Evolutionary conservation across 2,113 vertebrate species (phyloP), one percentile per base, ranked within the genome.

Genomic region (Grus americana): DNA sequence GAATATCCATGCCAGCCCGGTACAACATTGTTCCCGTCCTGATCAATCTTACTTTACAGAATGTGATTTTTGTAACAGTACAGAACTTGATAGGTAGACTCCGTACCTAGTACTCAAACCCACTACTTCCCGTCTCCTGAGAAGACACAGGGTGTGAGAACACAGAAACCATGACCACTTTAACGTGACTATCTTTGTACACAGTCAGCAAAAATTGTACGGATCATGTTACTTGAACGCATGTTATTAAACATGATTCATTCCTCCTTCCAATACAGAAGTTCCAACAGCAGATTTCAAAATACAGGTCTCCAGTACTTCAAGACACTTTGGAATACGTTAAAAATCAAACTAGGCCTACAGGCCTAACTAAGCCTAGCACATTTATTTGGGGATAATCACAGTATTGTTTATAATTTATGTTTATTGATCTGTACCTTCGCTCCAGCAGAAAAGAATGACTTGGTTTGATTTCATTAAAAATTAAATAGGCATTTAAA

Each of bases 21-120:
- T 58, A 40, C 0, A 1, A 78, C 0, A 0, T 17, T n/a, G 52
- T 44, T 66, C 38, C 63, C 32, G 58, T 11, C 18, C 23, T n/a
- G 49, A 61, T 49, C 40, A 80, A 54, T 42, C 47, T 44, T 34
- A 36, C 17, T 80, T 79, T n/a, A n/a, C 82, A 44, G 18, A 80
- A 57, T 10, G 7, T 14, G 11, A 38, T 61, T 61, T 80, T 62
- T 74, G 4, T 70, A 86, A 61, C 9, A 5, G 21, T 34, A 58
- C 9, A 87, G 36, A 91, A 40, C 11, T 50, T 84, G 8, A 29
- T 5, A 34, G 6, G 7, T 13, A 11, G 18, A 88, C 20, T 63
- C 24, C 47, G 13, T 36, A 79, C 24, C 24, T 30, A 21, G 6
- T 4, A 40, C 27, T 61, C 38, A 59, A 76, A 67, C 30, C 10